These are phyloP conservation scores for Antheraea mylitta DNA, from an alignment of 1,140 invertebrate genomes.

Conservation along the genomic window DNA sequence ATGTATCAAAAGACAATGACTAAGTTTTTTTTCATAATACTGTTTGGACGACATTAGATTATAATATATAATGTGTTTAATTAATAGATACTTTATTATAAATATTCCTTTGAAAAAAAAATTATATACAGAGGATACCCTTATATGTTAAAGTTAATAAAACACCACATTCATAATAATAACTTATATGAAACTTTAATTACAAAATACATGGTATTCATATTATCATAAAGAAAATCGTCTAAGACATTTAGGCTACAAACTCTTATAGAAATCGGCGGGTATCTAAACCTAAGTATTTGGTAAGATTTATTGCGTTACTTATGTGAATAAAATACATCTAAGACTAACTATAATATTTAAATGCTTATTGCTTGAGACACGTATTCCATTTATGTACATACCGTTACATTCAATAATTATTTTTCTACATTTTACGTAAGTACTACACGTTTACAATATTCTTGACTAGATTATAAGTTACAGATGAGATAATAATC, in stretches of 20 bases:
- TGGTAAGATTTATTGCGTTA: slow-evolving; percentile 21
- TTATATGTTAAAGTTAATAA: not conserved
- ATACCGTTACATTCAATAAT: not conserved
- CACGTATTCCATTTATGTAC: slow-evolving; percentile 43
- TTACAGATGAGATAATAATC: not conserved
- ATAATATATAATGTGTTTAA: too few relatives aligned
- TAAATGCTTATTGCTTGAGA: slow-evolving; percentile 63
- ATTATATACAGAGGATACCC: not conserved
- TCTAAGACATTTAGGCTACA: not conserved
- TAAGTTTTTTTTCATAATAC: too few relatives aligned
- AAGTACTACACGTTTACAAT: not conserved
- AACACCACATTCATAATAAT: not conserved
- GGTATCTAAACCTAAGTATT: slow-evolving; percentile 15
- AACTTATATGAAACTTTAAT: slow-evolving; percentile 2
- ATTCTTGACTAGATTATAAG: not conserved
- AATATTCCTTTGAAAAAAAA: too few relatives aligned
- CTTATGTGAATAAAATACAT: slow-evolving; percentile 1
- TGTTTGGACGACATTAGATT: too few relatives aligned
- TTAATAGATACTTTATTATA: too few relatives aligned
- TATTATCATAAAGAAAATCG: not conserved
- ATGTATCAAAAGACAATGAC: too few relatives aligned
- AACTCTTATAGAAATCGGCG: not conserved
- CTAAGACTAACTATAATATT: slow-evolving; percentile 15
- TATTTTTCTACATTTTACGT: not conserved
- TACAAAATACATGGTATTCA: not conserved